Evolutionary conservation across 2,113 vertebrate genomes (phyloP).

Genomic region (Pluvianellus socialis): DNA sequence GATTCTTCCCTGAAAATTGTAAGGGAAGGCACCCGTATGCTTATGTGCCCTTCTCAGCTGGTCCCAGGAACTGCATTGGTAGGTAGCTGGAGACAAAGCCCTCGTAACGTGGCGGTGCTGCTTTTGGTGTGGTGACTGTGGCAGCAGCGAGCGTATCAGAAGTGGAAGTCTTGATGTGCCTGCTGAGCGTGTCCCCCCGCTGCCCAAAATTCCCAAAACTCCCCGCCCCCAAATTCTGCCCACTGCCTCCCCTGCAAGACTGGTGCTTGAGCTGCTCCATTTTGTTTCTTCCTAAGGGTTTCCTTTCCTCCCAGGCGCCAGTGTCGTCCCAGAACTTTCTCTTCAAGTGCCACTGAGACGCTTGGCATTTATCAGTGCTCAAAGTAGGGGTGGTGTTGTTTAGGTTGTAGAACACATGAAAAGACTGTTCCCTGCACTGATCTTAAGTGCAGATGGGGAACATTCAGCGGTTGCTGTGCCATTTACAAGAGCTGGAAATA

Average conservation of each 20-base stretch:
- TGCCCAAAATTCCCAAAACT: not conserved
- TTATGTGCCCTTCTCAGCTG: conserved; percentile 94
- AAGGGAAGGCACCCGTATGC: conserved; percentile 83
- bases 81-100: conserved; percentile 11
- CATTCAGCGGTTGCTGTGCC: not conserved
- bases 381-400: not conserved
- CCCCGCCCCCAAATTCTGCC: not conserved
- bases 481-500: not conserved
- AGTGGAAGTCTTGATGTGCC: not conserved
- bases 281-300: not conserved
- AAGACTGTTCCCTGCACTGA: not conserved
- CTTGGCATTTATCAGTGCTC: not conserved
- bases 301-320: not conserved
- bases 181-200: not conserved
- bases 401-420: not conserved
- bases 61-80: conserved; percentile 96
- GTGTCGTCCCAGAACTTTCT: not conserved
- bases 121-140: not conserved
- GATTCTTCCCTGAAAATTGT: conserved; percentile 86
- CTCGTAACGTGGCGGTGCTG: not conserved
- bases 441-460: not conserved
- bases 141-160: rapidly evolving
- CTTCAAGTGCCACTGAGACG: not conserved
- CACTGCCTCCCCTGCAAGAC: not conserved
- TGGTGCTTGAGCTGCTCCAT: not conserved